Evolutionary conservation across 2,888 invertebrate genomes (phyloP), one percentile per base, ranked within the genome.

Genomic region (Tuberolachnus salignus): DNA sequence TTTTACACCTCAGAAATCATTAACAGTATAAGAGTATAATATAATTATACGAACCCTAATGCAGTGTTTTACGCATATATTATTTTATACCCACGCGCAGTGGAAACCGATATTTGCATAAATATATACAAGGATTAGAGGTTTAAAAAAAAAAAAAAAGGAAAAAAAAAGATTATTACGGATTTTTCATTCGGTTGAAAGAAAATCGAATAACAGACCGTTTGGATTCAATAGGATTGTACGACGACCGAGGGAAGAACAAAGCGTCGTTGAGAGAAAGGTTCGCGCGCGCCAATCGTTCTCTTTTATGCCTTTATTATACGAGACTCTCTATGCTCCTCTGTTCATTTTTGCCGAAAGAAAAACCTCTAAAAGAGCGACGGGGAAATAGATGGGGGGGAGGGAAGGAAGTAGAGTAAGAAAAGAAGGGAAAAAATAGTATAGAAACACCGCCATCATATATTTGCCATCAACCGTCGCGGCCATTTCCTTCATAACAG

Each of bases 231-330:
- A 66, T 75, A 75, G 46, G 26, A 66, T n/a, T 23, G 10, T 57
- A 72, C 21, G 42, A 42, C 63, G 53, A 55, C 53, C 21, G 23
- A 44, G 53, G 23, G 19, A 23, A 42, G 64, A 74, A 74, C 51
- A 66, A 63, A 66, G 66, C 46, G 10, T 72, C 51, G 34, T 66
- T 19, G 66, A 16, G 57, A 75, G 26, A 75, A 75, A 75, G 75
- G 64, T 67, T 75, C 75, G 49, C 67, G 49, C 67, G 34, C 34
- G 46, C 66, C 66, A 59, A 75, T 67, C 66, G 75, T 75, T 74
- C 74, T 74, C 49, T 73, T 66, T 75, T 66, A 75, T 75, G 75
- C 16, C 46, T 75, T 75, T 67, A 75, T 75, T 75, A 75, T 75
- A 75, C 75, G 57, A 57, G 34, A 34, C 34, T 3, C 34, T 34